Evolutionary conservation across 2,113 vertebrate species (phyloP), one percentile per base, ranked within the genome.

Genomic region (Crotophaga sulcirostris): DNA sequence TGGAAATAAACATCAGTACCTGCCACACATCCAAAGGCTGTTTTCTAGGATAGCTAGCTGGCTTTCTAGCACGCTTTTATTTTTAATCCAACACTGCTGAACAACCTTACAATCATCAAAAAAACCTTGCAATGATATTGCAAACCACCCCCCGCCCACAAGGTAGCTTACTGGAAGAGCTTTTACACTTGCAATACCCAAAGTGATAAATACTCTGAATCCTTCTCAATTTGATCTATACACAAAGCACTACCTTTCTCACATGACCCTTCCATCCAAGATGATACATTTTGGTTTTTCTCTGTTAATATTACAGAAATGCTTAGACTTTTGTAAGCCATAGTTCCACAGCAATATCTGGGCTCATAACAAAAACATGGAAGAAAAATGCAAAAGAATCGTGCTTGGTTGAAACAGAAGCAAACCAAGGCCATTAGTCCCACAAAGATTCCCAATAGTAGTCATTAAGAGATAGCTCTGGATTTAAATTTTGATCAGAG

Each of bases 71-170:
- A 44, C 10, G 16, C 20, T 74, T 82, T 51, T 40, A 16, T 4
- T 44, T 81, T 34, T 28, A 8, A 12, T 12, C 16, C 24, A 84
- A n/a, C 33, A 29, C 0, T 31, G 52, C 42, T 63, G 12, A 86
- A 58, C 7, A 77, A 77, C 38, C 4, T 87, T 29, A 77, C 1
- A 16, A 62, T 29, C 4, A 23, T 10, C 10, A 36, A 23, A 44
- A 91, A 44, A 28, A 1, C 0, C 11, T 10, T 26, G 45, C 24
- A n/a, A 36, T 1, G 20, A 36, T 2, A 33, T 1, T 34, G 33
- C 38, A 75, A 83, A 72, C 47, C 47, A 12, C 47, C 21, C 23
- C 9, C 47, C 47, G 19, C 47, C 21, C 9, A 16, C 34, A 52
- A 58, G 33, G 8, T 25, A 25, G 10, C 49, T 63, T 47, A 36